These are phyloP conservation scores for Orgyia antiqua DNA, from an alignment of 2,888 invertebrate species.

Conservation along the genomic window DNA sequence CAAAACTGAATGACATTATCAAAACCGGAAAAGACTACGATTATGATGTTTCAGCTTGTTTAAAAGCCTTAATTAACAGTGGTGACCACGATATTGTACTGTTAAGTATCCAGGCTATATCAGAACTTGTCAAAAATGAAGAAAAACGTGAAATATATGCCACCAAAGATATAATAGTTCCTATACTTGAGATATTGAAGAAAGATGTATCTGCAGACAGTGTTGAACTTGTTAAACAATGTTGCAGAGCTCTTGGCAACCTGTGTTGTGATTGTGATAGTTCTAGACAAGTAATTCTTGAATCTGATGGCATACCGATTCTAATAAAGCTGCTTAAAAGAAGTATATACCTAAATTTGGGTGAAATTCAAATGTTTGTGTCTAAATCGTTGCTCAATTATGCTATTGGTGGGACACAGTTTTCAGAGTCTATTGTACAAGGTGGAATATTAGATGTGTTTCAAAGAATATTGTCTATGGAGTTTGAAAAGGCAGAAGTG, in stretches of 20 bases:
- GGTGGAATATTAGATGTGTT: slow-evolving; percentile 73
- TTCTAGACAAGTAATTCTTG: slow-evolving; percentile 74
- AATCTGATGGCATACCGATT: slow-evolving; percentile 66
- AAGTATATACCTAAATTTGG: slow-evolving; percentile 45
- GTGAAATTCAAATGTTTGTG: slow-evolving; percentile 79
- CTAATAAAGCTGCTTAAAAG: slow-evolving; percentile 58
- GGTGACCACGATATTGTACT: slow-evolving; percentile 72
- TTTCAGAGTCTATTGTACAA: slow-evolving; percentile 79
- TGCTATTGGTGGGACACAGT: slow-evolving; percentile 83
- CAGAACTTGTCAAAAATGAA: slow-evolving; percentile 89
- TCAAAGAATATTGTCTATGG: slow-evolving; percentile 67
- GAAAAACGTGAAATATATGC: slow-evolving; percentile 85
- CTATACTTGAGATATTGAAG: slow-evolving; percentile 75
- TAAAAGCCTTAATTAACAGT: slow-evolving; percentile 57
- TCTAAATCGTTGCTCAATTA: slow-evolving; percentile 90
- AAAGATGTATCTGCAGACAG: slow-evolving; percentile 49
- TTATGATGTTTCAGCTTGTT: slow-evolving; percentile 59
- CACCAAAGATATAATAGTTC: slow-evolving; percentile 76
- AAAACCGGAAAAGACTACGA: slow-evolving; percentile 62
- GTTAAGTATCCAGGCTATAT: slow-evolving; percentile 83
- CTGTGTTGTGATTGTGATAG: slow-evolving; percentile 92
- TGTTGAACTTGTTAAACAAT: slow-evolving; percentile 82
- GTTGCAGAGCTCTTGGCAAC: slow-evolving; percentile 91
- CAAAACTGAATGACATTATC: slow-evolving; percentile 65
- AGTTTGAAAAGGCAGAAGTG: slow-evolving; percentile 67